Evolutionary conservation across 1,140 invertebrate species (phyloP).

Genomic region (Saccostrea glomerata): DNA sequence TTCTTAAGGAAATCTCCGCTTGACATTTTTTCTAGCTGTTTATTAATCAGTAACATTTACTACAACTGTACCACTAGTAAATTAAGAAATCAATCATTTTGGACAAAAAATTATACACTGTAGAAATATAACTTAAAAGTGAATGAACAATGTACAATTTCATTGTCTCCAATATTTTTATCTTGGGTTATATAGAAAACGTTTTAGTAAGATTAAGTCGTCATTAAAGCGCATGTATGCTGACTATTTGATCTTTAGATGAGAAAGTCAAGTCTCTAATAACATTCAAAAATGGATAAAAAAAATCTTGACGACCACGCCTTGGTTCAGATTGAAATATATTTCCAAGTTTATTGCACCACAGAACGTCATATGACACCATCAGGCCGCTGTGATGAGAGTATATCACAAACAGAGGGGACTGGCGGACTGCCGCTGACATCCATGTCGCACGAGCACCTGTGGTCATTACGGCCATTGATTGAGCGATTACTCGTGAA

Average conservation of each 20-base stretch:
- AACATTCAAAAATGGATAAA: not conserved
- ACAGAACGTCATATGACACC: not conserved
- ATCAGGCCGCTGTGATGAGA: not conserved
- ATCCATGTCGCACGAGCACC: conserved; percentile 17
- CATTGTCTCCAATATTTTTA: too few relatives aligned
- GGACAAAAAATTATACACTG: too few relatives aligned
- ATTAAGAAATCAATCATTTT: too few relatives aligned
- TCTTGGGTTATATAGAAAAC: too few relatives aligned
- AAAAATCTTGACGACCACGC: conserved; percentile 9
- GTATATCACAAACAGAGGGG: conserved; percentile 30
- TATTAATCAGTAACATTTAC: too few relatives aligned
- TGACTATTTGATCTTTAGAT: not conserved
- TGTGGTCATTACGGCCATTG: conserved; percentile 39
- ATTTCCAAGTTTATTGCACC: not conserved
- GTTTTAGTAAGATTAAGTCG: not conserved
- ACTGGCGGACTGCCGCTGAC: not conserved
- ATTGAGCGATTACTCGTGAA: conserved; percentile 33
- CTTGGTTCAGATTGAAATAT: not conserved
- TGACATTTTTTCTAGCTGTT: too few relatives aligned
- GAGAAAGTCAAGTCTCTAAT: conserved; percentile 14
- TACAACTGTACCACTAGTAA: too few relatives aligned
- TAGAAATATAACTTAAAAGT: too few relatives aligned
- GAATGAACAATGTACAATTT: too few relatives aligned
- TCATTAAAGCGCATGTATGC: not conserved
- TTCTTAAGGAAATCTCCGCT: too few relatives aligned